Base-by-base conservation (phyloP, 2,888 invertebrate genomes). In the Caenorhabditis auriculariae region DNA sequence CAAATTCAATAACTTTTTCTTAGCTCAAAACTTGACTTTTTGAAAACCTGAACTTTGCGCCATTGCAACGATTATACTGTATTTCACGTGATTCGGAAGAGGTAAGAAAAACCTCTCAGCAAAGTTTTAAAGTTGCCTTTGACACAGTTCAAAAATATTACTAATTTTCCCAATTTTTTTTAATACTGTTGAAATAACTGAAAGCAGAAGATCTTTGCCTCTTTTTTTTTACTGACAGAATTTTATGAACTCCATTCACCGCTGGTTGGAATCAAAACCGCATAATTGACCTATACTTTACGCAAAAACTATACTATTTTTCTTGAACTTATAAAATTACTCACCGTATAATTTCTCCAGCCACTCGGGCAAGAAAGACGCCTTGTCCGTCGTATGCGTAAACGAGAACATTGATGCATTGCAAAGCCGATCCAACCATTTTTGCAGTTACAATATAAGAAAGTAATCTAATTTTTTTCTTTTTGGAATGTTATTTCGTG, bases 361-460 rank as follows among this genome's bases (percentile, higher is more conserved):
- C 88, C 47, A 90, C 89, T 69, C 89, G 88, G 52, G 94, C 84
- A 54, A 88, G 88, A 3, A 89, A 88, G 80, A 90, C 88, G 0
- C 95, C 95, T 54, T 89, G 87, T 2, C 96, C 96, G 83, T 94
- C 91, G 28, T 90, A 86, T 12, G 93, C 90, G 85, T 91, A 95
- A 81, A 90, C 90, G 15, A 93, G 87, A 29, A 90, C 89, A 83
- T 95, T 93, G 29, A 91, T 86, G 37, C 93, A 88, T 84, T 92
- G 93, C 72, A 93, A 87, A 69, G 89, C 88, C 49, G 93, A 85
- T 24, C 92, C 92, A 12, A 56, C 26, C 3, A 61, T 54, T 15
- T 41, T 19, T 19, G 12, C 9, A 41, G 17, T 9, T 41, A 9
- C 21, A 9, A 41, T 41, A 41, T 9, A 17, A 41, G 21, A 41